Evolutionary conservation across 2,113 vertebrate species (phyloP), one percentile per base, ranked within the genome.

Genomic region (Isurus oxyrinchus): DNA sequence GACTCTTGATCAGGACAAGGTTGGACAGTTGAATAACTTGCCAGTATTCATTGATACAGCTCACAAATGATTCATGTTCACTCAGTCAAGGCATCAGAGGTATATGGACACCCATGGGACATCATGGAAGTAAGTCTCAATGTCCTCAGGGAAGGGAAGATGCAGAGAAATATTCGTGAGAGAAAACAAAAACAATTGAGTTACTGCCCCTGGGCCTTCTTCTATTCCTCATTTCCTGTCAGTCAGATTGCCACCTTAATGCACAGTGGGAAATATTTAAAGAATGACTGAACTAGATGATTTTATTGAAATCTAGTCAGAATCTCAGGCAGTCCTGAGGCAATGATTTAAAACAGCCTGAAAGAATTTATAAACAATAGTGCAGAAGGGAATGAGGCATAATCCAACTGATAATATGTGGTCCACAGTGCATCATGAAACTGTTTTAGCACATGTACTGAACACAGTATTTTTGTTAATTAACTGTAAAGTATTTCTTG

Each of bases 281-380:
- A 61, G 31, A 61, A 4, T 35, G 57, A 59, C 55, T 5, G 14
- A 14, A 35, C 27, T 31, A 19, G 55, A 57, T 57, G 31, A 57
- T 91, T 81, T 59, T 59, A 35, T 59, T 91, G 88, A 91, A 91
- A 91, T 91, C 88, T 59, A 31, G 10, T 91, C 53, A 91, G 88
- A 91, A 61, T 91, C 55, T 59, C 5, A 59, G 57, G 13, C 55
- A 91, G 88, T 59, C 88, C 88, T 59, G 13, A 91, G 25, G 55
- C 88, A 61, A 91, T 61, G 27, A 59, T 90, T 35, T 59, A 59
- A 90, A 90, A 31, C 10, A 59, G 53, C 87, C 53, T 55, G 25
- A 59, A 91, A 91, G 5, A 35, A 35, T 57, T 81, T 91, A 55
- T 35, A 35, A 59, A 57, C 11, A 31, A 55, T 57, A 35, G 31